Percentiles rank a stretch among this genome's conserved stretches.
phyloP scores from a whole-genome alignment of 2,113 vertebrate species.

The Lophochroa leadbeateri region DNA sequence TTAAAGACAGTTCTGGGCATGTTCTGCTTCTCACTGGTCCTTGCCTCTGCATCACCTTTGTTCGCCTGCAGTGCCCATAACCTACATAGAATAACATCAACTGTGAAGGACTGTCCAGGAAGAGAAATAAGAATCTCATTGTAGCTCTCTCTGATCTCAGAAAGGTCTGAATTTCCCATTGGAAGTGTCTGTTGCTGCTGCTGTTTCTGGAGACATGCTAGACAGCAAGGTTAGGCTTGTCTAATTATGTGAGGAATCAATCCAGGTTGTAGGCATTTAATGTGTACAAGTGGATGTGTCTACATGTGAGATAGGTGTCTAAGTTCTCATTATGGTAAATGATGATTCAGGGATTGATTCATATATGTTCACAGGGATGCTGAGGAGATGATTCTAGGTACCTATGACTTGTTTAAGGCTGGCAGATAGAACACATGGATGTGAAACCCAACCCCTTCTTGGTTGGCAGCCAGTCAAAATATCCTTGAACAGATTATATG shows the following conservation, averaged over 20 bases:
- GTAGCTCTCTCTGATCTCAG: not conserved
- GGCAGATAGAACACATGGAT: accelerated
- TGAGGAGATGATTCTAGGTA: not conserved
- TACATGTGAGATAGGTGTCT: not conserved
- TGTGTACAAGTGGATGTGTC: not conserved
- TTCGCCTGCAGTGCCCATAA: not conserved
- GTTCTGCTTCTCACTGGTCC: not conserved
- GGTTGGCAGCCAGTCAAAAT: not conserved
- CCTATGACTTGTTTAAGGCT: not conserved
- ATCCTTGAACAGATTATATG: not conserved
- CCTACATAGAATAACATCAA: not conserved
- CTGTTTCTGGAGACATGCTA: not conserved
- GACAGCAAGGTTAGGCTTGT: not conserved
- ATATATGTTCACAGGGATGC: not conserved
- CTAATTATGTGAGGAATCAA: not conserved
- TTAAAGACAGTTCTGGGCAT: not conserved
- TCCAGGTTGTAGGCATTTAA: not conserved
- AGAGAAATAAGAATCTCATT: not conserved
- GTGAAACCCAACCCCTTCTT: not conserved
- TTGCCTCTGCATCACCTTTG: not conserved
- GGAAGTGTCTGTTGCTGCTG: not conserved
- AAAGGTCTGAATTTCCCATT: not conserved
- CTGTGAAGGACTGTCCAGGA: not conserved
- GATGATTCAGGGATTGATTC: not conserved
- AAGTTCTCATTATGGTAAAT: not conserved